Conservation (phyloP, 2,797 vertebrate species). For the Phoebastria nigripes region DNA sequence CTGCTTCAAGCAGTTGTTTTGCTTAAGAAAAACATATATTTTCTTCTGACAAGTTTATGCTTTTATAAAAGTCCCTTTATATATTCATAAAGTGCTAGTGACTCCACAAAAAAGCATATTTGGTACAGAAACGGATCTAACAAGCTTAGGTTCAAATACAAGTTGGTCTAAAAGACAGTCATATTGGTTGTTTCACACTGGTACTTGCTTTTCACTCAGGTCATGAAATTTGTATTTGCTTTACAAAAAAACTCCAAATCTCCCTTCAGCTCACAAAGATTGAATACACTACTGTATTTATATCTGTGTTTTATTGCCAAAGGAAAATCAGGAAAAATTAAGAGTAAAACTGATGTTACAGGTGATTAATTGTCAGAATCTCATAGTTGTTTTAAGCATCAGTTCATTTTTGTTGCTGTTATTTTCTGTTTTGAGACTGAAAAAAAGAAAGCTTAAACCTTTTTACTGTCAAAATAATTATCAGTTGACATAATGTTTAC, state of each 20-base stretch:
- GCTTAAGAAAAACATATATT: not conserved
- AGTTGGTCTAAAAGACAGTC: not conserved
- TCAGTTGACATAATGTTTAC: not conserved
- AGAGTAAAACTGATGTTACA: not conserved
- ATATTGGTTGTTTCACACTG: not conserved
- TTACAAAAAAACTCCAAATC: rapidly evolving
- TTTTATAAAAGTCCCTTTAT: not conserved
- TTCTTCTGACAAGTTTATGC: not conserved
- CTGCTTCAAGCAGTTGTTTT: not conserved
- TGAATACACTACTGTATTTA: not conserved
- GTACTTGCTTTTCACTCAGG: not conserved
- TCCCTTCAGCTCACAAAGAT: not conserved
- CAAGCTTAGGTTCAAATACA: not conserved
- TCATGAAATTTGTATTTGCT: not conserved
- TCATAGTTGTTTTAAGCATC: rapidly evolving
- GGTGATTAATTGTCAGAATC: not conserved
- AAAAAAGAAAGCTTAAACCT: not conserved
- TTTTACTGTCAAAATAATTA: not conserved
- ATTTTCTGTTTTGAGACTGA: not conserved
- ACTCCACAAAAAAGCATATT: not conserved
- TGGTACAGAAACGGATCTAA: not conserved
- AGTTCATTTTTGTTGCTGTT: not conserved
- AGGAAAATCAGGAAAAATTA: not conserved
- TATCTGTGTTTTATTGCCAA: not conserved
- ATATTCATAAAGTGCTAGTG: not conserved